Conservation (phyloP, 2,113 vertebrate species). For the Erythrocebus patas region DNA sequence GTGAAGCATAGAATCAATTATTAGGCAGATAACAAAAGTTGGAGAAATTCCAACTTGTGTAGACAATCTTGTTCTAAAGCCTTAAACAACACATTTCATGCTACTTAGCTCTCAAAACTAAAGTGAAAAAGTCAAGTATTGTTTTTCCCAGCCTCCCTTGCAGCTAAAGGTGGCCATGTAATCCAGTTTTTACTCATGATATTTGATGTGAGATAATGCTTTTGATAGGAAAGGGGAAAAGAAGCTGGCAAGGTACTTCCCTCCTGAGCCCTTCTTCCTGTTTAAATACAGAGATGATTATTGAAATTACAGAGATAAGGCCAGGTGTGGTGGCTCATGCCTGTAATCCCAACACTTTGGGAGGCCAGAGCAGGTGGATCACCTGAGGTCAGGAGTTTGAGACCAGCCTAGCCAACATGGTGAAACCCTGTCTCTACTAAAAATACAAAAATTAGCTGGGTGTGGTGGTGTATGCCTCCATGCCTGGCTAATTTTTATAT, state of each 20-base stretch:
- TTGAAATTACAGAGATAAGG: neutral
- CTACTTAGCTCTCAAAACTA: neutral
- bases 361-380: no score
- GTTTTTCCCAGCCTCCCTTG: neutral
- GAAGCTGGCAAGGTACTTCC: neutral
- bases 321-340: no score
- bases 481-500: no score
- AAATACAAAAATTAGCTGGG: no score
- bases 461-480: no score
- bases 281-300: neutral
- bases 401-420: no score
- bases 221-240: neutral
- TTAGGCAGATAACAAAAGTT: neutral
- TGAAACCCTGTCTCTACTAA: no score
- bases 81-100: neutral
- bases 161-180: neutral
- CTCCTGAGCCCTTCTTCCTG: neutral
- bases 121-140: neutral
- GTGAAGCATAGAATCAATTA: neutral
- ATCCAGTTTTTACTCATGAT: neutral
- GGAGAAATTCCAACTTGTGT: neutral
- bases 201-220: neutral
- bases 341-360: no score
- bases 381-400: no score
- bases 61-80: neutral